phyloP scores from a whole-genome alignment of 2,113 vertebrate genomes.

The Montifringilla adamsi region DNA sequence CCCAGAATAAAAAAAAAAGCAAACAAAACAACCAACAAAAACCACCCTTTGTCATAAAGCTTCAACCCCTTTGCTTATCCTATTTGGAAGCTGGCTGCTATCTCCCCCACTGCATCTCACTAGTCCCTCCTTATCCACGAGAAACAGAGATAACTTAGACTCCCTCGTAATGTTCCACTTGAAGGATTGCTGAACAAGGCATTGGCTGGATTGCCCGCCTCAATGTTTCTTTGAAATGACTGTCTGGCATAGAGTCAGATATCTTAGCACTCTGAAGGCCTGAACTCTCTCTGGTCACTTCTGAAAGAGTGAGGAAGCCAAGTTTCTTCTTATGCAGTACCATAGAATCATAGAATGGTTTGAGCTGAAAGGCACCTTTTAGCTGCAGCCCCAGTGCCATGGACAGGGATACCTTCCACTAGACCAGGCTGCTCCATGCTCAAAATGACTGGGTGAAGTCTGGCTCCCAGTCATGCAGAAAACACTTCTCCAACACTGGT shows the following conservation, averaged over 20 bases:
- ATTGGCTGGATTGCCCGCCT: background rate
- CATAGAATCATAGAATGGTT: background rate
- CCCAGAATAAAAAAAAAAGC: background rate
- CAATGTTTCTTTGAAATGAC: background rate
- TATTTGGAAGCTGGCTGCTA: background rate
- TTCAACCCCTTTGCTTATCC: background rate
- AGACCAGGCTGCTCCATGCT: too few species aligned
- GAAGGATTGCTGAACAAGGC: background rate
- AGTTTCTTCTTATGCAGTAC: accelerated
- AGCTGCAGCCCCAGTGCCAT: accelerated
- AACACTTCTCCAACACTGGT: background rate
- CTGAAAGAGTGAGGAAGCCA: background rate
- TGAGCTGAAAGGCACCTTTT: background rate
- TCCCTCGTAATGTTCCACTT: background rate
- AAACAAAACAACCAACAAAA: too few species aligned
- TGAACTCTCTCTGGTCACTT: background rate
- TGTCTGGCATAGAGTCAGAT: background rate
- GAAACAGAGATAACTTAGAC: background rate
- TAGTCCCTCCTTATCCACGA: background rate
- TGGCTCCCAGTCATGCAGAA: background rate
- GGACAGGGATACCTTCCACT: background rate
- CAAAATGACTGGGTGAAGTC: background rate
- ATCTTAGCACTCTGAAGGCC: background rate
- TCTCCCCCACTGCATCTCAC: background rate
- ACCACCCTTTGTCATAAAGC: accelerated